Evolutionary conservation across 2,797 vertebrate genomes (phyloP).

Genomic region (Spatula clypeata): DNA sequence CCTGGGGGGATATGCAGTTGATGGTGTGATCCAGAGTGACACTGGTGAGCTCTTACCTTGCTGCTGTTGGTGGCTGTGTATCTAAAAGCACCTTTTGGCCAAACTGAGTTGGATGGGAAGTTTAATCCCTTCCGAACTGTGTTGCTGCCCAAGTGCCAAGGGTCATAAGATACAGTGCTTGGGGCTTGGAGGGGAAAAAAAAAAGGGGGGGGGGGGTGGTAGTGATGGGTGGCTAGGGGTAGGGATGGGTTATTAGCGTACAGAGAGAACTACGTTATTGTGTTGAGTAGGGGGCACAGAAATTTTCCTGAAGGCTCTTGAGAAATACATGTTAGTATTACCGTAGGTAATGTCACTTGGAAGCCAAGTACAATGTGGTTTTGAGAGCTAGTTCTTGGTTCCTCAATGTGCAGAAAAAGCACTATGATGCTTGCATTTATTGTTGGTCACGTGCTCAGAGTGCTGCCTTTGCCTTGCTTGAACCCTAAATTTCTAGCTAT

Average conservation of each 20-base stretch:
- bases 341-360: background rate
- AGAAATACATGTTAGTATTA: accelerated
- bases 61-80: background rate
- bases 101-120: background rate
- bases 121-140: background rate
- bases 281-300: background rate
- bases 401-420: background rate
- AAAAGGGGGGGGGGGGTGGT: background rate
- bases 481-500: background rate
- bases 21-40: background rate
- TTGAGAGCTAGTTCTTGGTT: background rate
- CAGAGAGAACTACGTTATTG: background rate
- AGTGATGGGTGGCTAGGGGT: too few species aligned
- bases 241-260: background rate
- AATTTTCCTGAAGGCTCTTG: background rate
- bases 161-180: background rate
- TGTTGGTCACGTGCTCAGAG: background rate
- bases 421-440: background rate
- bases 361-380: background rate
- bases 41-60: accelerated
- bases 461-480: background rate
- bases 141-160: background rate
- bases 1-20: background rate
- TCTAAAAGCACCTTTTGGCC: background rate
- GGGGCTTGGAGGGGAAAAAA: background rate